These are phyloP conservation scores for Odocoileus hemionus DNA, from an alignment of 2,113 vertebrate species.

Conservation along the genomic window DNA sequence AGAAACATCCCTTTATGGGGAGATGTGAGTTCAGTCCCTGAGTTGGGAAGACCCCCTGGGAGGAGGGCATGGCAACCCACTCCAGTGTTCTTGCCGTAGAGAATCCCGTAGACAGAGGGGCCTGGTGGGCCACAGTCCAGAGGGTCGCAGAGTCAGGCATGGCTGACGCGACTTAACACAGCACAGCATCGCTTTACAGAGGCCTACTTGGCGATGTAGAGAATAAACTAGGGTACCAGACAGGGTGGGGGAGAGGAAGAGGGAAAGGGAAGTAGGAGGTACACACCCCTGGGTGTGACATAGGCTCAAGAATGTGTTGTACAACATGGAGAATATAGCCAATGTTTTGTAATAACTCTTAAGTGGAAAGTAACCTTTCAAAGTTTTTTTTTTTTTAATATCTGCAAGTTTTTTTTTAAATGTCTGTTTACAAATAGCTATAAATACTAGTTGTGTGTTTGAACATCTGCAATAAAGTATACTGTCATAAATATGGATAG, in stretches of 20 bases:
- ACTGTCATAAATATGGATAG: not conserved
- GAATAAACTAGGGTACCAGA: not conserved
- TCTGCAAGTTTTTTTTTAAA: not conserved
- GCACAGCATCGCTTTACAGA: not conserved
- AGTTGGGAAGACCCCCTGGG: not conserved
- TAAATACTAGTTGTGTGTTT: not conserved
- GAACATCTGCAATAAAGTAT: not conserved
- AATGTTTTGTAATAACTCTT: not conserved
- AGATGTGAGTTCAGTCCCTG: not conserved
- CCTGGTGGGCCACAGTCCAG: not conserved
- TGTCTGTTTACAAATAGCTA: not conserved
- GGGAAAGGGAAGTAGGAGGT: not conserved
- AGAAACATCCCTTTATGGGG: not conserved
- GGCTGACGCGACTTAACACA: not conserved
- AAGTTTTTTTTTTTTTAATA: not conserved
- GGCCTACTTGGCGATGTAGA: not conserved
- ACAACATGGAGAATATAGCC: not conserved
- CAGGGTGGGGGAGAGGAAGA: too few relatives aligned
- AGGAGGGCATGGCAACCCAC: not conserved
- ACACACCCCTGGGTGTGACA: not conserved
- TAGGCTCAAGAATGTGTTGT: not conserved
- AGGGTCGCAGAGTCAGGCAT: not conserved
- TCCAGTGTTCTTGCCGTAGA: not conserved
- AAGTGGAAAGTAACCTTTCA: not conserved
- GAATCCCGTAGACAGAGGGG: not conserved